These are phyloP conservation scores for Colaptes auratus DNA, from an alignment of 2,113 vertebrate genomes.

Conservation along the genomic window DNA sequence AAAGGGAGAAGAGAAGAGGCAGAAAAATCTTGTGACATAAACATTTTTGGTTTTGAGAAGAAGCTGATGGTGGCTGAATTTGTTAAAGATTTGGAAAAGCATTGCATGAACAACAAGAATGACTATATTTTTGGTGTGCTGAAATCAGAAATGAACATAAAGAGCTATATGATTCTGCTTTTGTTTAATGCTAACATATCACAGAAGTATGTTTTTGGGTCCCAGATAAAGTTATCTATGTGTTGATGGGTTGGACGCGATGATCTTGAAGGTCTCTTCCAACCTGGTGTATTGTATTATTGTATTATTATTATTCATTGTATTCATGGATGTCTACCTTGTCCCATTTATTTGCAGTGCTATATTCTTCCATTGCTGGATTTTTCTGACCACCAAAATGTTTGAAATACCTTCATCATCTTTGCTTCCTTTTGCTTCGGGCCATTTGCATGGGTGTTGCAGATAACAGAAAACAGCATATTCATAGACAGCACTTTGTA, in stretches of 20 bases:
- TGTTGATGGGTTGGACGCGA: too few relatives aligned
- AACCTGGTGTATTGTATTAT: too few relatives aligned
- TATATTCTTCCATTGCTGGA: not conserved
- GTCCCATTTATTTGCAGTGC: not conserved
- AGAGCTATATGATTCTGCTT: not conserved
- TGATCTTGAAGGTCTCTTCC: too few relatives aligned
- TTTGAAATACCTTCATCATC: not conserved
- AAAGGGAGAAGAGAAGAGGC: not conserved
- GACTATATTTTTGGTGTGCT: not conserved
- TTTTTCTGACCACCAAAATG: not conserved
- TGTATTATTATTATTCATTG: too few relatives aligned
- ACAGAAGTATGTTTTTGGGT: not conserved
- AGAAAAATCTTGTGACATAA: not conserved
- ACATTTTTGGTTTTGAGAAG: not conserved
- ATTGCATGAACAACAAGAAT: not conserved
- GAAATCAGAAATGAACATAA: not conserved
- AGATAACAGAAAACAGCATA: not conserved
- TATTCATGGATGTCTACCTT: not conserved
- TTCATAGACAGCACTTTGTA: not conserved
- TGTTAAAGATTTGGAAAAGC: not conserved
- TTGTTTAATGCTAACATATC: not conserved
- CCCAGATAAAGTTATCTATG: not conserved
- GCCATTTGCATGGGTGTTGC: not conserved
- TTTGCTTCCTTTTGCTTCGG: conserved; percentile 17
- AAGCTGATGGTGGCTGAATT: not conserved